phyloP scores from a whole-genome alignment of 1,140 invertebrate genomes.

The Forficula auricularia region DNA sequence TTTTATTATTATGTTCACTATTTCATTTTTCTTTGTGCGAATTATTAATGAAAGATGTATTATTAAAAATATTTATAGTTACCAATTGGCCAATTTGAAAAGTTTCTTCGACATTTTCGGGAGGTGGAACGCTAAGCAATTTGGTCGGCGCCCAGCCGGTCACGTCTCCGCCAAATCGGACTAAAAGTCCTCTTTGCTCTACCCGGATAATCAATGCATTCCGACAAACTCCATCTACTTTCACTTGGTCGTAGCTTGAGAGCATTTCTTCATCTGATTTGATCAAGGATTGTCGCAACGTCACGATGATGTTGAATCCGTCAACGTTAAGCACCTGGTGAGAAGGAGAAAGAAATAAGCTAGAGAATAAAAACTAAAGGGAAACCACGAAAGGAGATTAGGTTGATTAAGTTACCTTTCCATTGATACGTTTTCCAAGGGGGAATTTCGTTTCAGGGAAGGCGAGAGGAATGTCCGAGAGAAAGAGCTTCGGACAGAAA shows the following conservation, averaged over 20 bases:
- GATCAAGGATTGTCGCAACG: slow-evolving; percentile 36
- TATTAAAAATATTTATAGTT: slow-evolving; percentile 15
- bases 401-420: too few relatives aligned
- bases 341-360: too few relatives aligned
- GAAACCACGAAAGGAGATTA: too few relatives aligned
- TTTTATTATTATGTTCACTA: too few relatives aligned
- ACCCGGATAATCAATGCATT: slow-evolving; percentile 33
- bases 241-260: slow-evolving; percentile 25
- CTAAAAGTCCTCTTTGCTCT: slow-evolving; percentile 28
- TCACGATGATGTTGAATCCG: slow-evolving; percentile 28
- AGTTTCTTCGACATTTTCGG: slow-evolving; percentile 24
- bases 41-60: too few relatives aligned
- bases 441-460: too few relatives aligned
- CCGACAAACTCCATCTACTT: slow-evolving; percentile 29
- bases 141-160: slow-evolving; percentile 35
- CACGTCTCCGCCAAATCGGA: slow-evolving; percentile 39
- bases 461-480: too few relatives aligned
- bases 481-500: too few relatives aligned
- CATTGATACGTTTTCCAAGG: too few relatives aligned
- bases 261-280: slow-evolving; percentile 30
- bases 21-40: too few relatives aligned
- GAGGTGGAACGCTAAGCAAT: slow-evolving; percentile 28
- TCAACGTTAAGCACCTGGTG: too few relatives aligned
- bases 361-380: too few relatives aligned
- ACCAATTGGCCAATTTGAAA: slow-evolving; percentile 43